Evolutionary conservation across 2,113 vertebrate genomes (phyloP).

Genomic region (Calidris pugnax): DNA sequence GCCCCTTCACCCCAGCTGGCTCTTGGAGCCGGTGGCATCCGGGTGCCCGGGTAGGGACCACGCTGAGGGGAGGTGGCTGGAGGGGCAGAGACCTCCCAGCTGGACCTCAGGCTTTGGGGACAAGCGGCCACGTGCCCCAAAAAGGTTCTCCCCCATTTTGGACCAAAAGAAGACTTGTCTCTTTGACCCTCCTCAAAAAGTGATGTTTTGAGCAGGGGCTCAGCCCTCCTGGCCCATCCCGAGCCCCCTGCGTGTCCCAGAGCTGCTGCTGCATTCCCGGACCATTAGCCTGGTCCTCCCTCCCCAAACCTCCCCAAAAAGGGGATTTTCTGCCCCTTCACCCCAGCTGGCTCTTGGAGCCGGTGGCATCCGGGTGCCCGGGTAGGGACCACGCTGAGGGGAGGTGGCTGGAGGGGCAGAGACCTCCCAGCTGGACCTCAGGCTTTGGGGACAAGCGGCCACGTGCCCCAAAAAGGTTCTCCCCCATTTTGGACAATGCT

Average conservation of each 20-base stretch:
- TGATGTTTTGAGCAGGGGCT: background rate
- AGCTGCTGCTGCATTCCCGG: background rate
- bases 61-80: background rate
- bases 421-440: background rate
- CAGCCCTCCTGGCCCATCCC: background rate
- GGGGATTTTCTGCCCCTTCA: background rate
- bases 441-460: background rate
- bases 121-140: background rate
- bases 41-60: background rate
- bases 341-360: background rate
- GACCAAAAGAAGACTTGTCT: background rate
- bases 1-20: background rate
- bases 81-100: background rate
- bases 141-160: background rate
- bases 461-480: background rate
- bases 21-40: background rate
- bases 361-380: accelerated
- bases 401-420: background rate
- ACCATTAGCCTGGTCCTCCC: background rate
- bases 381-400: background rate
- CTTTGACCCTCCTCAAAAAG: background rate
- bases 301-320: background rate
- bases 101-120: background rate
- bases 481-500: background rate
- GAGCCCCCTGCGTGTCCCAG: accelerated